Evolutionary conservation across 2,888 invertebrate species (phyloP), one percentile per base, ranked within the genome.

Genomic region (Drosophila hawaiiensis): DNA sequence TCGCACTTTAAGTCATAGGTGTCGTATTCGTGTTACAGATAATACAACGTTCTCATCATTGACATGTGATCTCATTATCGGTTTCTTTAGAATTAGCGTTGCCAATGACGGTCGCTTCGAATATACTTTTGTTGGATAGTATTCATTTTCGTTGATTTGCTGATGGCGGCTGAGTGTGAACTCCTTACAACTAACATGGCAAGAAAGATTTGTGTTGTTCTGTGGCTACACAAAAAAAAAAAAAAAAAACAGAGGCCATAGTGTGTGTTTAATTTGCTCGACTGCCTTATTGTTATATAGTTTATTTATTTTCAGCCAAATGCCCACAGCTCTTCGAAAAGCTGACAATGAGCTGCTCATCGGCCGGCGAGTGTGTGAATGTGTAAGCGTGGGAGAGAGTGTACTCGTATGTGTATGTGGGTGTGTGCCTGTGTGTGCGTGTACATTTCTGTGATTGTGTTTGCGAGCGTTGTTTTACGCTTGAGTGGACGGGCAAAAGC

Each of bases 231-330:
- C 35, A 22, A 37, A 68, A 39, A 19, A 55, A 43, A 56, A 33
- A 12, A 54, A 16, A 41, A 55, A 39, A 14, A 55, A 43, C 75
- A 50, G 55, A 52, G 76, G 29, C 43, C 68, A 63, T 75, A 82
- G 70, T 83, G 73, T 83, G 69, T 83, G 69, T 78, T 82, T 83
- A 84, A 87, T 87, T 87, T 84, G 84, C 85, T 84, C 76, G 80
- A 62, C 68, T 80, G 78, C 81, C 83, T 74, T 81, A 81, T 87
- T 87, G 83, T 84, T 76, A 53, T 68, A 77, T 84, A 81, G 88
- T 84, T 87, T 87, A 86, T 87, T 87, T 84, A 87, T 84, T 84
- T 83, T 78, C 67, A 72, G 73, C 62, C 74, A 64, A 68, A 75
- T 76, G 67, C 68, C 68, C 31, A 54, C 41, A 58, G 67, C 76